Conservation (phyloP, 2,113 vertebrate genomes). For the Brachirus orientalis region DNA sequence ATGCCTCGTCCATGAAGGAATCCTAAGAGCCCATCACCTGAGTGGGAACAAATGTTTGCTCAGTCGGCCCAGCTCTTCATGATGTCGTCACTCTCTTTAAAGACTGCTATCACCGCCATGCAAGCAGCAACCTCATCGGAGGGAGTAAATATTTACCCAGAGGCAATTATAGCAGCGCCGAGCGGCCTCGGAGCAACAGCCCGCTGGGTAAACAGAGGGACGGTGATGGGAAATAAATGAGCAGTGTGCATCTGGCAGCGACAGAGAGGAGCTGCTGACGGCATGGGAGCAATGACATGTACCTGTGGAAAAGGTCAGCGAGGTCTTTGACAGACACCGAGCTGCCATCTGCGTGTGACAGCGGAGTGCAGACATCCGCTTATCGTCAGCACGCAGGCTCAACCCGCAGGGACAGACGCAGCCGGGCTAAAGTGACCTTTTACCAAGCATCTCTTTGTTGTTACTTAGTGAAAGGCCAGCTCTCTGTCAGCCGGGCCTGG, state of each 20-base stretch:
- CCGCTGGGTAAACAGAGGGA: constrained; percentile 58
- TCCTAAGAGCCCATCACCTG: constrained; percentile 46
- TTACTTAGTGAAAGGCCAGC: constrained; percentile 5
- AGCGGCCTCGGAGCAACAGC: constrained; percentile 39
- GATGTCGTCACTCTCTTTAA: constrained; percentile 50
- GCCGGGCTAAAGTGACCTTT: constrained; percentile 47
- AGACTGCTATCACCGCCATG: constrained; percentile 4
- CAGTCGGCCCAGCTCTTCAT: constrained; percentile 18
- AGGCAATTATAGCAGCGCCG: constrained; percentile 45
- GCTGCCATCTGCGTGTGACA: constrained; percentile 47
- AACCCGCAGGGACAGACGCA: constrained; percentile 11
- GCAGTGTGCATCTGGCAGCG: constrained; percentile 54
- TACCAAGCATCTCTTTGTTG: constrained; percentile 7
- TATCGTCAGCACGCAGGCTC: constrained; percentile 22
- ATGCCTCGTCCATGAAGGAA: constrained; percentile 34
- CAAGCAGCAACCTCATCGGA: constrained; percentile 31
- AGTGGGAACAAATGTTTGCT: constrained; percentile 64
- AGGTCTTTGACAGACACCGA: constrained; percentile 27
- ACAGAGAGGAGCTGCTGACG: constrained; percentile 33
- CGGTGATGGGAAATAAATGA: constrained; percentile 58
- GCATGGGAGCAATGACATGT: constrained; percentile 29
- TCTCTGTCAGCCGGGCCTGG: not conserved
- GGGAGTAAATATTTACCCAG: constrained; percentile 69
- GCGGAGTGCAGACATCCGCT: constrained; percentile 24
- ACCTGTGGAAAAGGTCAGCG: constrained; percentile 53